Evolutionary conservation across 2,797 vertebrate species (phyloP), one percentile per base, ranked within the genome.

Genomic region (Xiphorhynchus erythropygius): DNA sequence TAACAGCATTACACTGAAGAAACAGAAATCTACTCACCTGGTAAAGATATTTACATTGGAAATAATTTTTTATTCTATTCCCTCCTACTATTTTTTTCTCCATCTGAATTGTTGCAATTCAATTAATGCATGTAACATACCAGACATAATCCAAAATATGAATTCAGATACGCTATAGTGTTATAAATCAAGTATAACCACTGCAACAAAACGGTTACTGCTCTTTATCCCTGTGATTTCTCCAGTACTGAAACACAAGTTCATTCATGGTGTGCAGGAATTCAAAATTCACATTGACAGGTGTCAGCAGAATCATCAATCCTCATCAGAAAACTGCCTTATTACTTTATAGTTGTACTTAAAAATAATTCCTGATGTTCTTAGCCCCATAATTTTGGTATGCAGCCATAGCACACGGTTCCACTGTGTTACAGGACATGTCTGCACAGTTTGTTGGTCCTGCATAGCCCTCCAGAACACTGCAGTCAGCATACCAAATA

Each of bases 401-500:
- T 32, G 50, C 39, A 89, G 37, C 28, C 74, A 84, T 22, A 57
- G 24, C 59, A 94, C 0, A 0, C 6, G 10, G 23, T 19, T 47
- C 28, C 35, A 73, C 25, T 28, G 39, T 50, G 30, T 56, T 41
- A 60, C 4, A 62, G 46, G 68, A 69, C 57, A 68, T 0, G 0
- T 11, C 46, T 62, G 71, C 33, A 53, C 24, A 30, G 13, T 64
- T 59, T 77, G 17, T 37, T 56, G 33, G 59, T 84, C 14, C 47
- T 69, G n/a, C 35, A 63, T 41, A 47, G 24, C n/a, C 47, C 44
- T 62, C 35, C 33, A 57, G 55, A 86, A 64, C 39, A 39, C 21
- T 24, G 22, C 6, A 50, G 35, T 33, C 0, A 0, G 14, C 11
- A 44, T 35, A 59, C 11, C 32, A 18, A 18, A 16, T 10, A 28